Evolutionary conservation across 2,888 invertebrate species (phyloP).

Genomic region (Pseudoips prasinana): DNA sequence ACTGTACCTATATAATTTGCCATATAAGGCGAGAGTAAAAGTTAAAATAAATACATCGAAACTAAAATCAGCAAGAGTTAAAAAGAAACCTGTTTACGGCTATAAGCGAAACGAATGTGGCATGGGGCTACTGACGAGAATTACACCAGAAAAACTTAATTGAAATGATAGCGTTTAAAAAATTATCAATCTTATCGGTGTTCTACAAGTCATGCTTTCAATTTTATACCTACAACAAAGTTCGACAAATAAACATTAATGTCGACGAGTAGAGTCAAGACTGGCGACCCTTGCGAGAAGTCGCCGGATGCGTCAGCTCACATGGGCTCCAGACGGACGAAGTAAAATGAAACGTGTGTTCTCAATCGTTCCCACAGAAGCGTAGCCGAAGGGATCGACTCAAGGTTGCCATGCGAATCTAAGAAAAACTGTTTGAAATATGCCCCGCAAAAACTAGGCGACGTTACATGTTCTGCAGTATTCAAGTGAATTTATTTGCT

Average conservation of each 20-base stretch:
- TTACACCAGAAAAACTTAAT: too few relatives aligned
- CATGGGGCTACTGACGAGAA: too few relatives aligned
- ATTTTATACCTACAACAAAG: constrained; percentile 22
- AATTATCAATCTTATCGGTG: too few relatives aligned
- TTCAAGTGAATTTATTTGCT: constrained; percentile 59
- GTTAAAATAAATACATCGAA: background rate
- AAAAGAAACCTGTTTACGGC: too few relatives aligned
- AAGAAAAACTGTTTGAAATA: constrained; percentile 64
- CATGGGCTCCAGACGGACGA: constrained; percentile 72
- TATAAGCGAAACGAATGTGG: too few relatives aligned
- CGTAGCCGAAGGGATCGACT: constrained; percentile 62
- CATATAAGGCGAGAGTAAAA: background rate
- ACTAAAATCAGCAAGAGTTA: background rate
- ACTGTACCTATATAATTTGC: background rate
- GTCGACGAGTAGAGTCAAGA: constrained; percentile 35
- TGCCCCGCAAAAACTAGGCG: constrained; percentile 60
- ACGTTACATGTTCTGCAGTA: constrained; percentile 54
- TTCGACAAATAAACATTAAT: constrained; percentile 56
- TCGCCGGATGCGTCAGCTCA: constrained; percentile 73
- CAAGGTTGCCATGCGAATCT: constrained; percentile 72
- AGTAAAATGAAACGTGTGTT: constrained; percentile 62
- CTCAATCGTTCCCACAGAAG: constrained; percentile 72
- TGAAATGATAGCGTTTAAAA: too few relatives aligned
- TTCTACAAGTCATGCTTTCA: background rate
- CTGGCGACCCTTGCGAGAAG: constrained; percentile 45